Percentiles rank a stretch among this genome's conserved stretches.
Conservation (phyloP, 2,797 vertebrate genomes). For the Amphiprion clarkii region DNA sequence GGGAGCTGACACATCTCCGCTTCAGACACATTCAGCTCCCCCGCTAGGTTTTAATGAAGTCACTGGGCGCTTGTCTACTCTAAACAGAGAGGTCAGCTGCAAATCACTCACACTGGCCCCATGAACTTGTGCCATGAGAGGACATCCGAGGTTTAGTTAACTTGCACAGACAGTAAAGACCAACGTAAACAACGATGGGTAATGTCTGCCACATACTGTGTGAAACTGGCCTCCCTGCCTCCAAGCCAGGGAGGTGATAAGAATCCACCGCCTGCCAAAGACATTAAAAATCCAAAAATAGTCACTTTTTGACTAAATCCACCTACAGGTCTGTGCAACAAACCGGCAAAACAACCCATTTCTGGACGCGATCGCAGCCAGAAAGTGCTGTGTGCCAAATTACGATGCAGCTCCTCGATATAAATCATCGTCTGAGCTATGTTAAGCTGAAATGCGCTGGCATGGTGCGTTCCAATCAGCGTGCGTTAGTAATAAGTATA, state of each 20-base stretch:
- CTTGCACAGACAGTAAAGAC: constrained; percentile 63
- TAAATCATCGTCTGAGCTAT: constrained; percentile 54
- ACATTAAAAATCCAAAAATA: constrained; percentile 77
- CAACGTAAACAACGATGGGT: constrained; percentile 66
- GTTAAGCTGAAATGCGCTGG: constrained; percentile 55
- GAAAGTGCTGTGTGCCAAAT: constrained; percentile 49
- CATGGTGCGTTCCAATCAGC: constrained; percentile 51
- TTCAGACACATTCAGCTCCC: constrained; percentile 45
- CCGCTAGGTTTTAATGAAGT: constrained; percentile 79
- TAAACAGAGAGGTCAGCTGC: constrained; percentile 63
- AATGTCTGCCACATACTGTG: constrained; percentile 67
- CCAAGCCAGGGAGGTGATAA: constrained; percentile 67
- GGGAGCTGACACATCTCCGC: constrained; percentile 51
- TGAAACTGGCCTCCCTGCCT: constrained; percentile 56
- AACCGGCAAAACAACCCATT: constrained; percentile 57
- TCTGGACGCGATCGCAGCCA: constrained; percentile 54
- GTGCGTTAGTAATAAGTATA: constrained; percentile 56
- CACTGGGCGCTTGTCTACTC: constrained; percentile 60
- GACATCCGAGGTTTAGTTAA: constrained; percentile 59
- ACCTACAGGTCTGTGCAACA: constrained; percentile 51
- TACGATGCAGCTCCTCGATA: constrained; percentile 59
- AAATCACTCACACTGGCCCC: constrained; percentile 65
- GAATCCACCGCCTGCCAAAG: constrained; percentile 66
- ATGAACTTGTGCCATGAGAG: constrained; percentile 48
- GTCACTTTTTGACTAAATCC: constrained; percentile 62